These are phyloP conservation scores for Agrotis puta DNA, from an alignment of 2,888 invertebrate genomes.

Conservation along the genomic window DNA sequence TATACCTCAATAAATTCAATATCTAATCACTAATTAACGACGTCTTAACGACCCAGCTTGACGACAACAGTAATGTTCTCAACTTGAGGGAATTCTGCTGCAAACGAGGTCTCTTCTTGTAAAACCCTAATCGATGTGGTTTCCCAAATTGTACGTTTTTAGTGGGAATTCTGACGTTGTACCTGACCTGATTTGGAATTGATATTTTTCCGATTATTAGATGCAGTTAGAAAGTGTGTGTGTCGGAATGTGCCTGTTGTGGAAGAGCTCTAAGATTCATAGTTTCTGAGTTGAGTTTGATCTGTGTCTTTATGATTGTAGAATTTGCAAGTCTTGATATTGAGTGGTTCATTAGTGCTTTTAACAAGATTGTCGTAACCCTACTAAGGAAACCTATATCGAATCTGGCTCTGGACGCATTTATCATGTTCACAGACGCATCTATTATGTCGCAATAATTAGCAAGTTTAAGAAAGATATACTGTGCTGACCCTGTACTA, in stretches of 20 bases:
- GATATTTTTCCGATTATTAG: slow-evolving; percentile 9
- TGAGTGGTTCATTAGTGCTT: not conserved
- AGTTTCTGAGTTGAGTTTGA: not conserved
- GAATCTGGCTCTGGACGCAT: not conserved
- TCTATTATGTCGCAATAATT: not conserved
- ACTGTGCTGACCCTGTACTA: not conserved
- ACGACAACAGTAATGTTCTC: slow-evolving; percentile 20
- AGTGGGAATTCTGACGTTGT: slow-evolving; percentile 20
- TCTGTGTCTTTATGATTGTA: not conserved
- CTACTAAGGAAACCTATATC: not conserved
- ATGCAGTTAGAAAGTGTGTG: slow-evolving; percentile 1
- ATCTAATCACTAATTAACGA: slow-evolving; percentile 50
- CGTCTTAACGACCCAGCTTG: slow-evolving; percentile 39
- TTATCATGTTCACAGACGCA: not conserved
- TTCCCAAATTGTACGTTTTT: slow-evolving; percentile 37
- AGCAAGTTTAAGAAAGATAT: not conserved
- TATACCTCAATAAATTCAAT: slow-evolving; percentile 49
- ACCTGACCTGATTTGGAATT: not conserved
- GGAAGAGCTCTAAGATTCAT: not conserved
- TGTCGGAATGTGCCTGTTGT: not conserved
- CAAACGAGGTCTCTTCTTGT: slow-evolving; percentile 26
- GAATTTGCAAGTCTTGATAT: not conserved
- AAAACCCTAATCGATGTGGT: slow-evolving; percentile 39
- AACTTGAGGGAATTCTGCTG: slow-evolving; percentile 43
- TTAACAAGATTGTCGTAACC: not conserved